These are phyloP conservation scores for Heloderma charlesbogerti DNA, from an alignment of 2,113 vertebrate genomes.

Conservation along the genomic window DNA sequence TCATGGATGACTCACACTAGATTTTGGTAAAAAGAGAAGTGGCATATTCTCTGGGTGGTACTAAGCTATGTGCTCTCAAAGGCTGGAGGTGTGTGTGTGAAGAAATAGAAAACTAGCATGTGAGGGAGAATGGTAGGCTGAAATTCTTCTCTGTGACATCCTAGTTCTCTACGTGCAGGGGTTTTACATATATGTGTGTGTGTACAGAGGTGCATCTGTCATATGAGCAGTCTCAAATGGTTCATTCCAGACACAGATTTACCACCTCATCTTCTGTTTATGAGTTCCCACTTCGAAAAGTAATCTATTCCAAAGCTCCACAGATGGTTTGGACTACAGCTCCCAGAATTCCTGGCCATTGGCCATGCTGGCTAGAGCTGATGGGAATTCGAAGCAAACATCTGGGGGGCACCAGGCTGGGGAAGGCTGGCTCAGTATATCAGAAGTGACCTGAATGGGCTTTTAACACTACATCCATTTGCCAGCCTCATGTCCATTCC, in stretches of 20 bases:
- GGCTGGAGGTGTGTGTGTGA: not conserved
- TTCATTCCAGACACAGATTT: not conserved
- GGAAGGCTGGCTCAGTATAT: not conserved
- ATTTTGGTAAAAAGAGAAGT: not conserved
- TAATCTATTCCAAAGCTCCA: not conserved
- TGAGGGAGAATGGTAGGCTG: no score
- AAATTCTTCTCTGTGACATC: not conserved
- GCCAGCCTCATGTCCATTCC: not conserved
- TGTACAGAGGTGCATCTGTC: no score
- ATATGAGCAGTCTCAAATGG: not conserved
- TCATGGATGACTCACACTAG: not conserved
- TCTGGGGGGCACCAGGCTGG: no score
- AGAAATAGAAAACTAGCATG: not conserved
- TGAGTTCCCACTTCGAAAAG: not conserved
- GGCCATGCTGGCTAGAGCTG: no score
- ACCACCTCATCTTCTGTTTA: not conserved
- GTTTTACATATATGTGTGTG: not conserved
- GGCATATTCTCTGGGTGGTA: not conserved
- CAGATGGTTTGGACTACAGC: no score
- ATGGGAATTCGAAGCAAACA: no score
- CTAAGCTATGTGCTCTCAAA: not conserved
- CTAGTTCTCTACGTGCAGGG: no score
- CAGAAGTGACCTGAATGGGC: not conserved
- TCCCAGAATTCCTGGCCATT: no score
- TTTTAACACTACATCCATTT: not conserved